A percentile compares a stretch with the other conserved stretches of the same genome.
phyloP scores from a whole-genome alignment of 2,113 vertebrate species.

The Bubo blakistoni region DNA sequence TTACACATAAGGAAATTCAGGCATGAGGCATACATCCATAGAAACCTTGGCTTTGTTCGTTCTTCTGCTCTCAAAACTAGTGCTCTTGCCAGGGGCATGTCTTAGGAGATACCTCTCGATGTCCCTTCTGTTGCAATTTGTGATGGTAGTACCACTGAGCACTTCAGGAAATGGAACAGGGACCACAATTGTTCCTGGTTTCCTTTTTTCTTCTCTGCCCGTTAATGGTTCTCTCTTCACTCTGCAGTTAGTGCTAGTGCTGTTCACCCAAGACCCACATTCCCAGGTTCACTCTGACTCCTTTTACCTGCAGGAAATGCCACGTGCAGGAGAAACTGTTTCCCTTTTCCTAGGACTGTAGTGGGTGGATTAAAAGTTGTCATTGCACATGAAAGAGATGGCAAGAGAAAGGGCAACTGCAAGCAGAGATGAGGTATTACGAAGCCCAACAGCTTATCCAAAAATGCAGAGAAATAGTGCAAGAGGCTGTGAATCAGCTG shows the following conservation, averaged over 20 bases:
- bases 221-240: not conserved
- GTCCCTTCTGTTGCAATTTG: not conserved
- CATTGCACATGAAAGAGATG: not conserved
- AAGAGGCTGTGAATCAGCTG: not conserved
- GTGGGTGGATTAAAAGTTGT: not conserved
- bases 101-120: not conserved
- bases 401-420: not conserved
- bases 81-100: not conserved
- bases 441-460: not conserved
- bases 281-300: not conserved
- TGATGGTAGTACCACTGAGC: fast-evolving
- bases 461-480: not conserved
- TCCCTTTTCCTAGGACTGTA: not conserved
- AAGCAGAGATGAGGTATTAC: not conserved
- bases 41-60: not conserved
- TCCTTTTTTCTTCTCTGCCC: not conserved
- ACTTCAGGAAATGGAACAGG: not conserved
- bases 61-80: not conserved
- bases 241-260: not conserved
- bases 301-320: not conserved
- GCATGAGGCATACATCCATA: not conserved
- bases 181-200: not conserved
- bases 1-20: not conserved
- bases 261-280: not conserved
- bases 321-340: not conserved